phyloP scores from a whole-genome alignment of 1,140 invertebrate species.

The Pseudomyrmex sp. region DNA sequence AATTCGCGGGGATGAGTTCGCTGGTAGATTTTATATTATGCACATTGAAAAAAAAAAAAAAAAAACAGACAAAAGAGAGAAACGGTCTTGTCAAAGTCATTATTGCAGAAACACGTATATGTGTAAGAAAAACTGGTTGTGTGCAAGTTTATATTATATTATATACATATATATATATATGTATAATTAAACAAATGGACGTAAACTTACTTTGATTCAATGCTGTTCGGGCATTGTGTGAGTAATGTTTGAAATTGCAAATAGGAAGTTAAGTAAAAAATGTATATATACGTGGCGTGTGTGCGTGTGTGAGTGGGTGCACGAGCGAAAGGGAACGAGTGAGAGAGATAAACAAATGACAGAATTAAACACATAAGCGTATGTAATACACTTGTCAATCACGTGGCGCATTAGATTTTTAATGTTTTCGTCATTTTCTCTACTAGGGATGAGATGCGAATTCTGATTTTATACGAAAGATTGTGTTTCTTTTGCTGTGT shows the following conservation, averaged over 20 bases:
- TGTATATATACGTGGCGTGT: not conserved
- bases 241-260: slow-evolving; percentile 47
- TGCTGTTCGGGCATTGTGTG: slow-evolving; percentile 38
- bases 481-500: not conserved
- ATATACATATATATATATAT: not conserved
- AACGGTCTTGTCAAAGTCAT: slow-evolving; percentile 70
- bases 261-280: not conserved
- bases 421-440: slow-evolving; percentile 42
- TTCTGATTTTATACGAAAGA: slow-evolving; percentile 1
- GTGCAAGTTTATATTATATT: slow-evolving; percentile 67
- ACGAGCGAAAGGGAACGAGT: not conserved
- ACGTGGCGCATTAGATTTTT: slow-evolving; percentile 42
- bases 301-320: not conserved
- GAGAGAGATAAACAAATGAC: slow-evolving; percentile 29
- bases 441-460: not conserved
- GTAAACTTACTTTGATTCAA: slow-evolving; percentile 56
- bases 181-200: slow-evolving; percentile 45
- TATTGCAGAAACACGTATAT: slow-evolving; percentile 62
- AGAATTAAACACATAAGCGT: slow-evolving; percentile 25
- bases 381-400: slow-evolving; percentile 47
- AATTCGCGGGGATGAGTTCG: not conserved
- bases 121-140: slow-evolving; percentile 77
- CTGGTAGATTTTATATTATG: slow-evolving; percentile 10
- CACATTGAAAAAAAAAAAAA: no score
- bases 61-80: no score